These are phyloP conservation scores for Mustelus asterias DNA, from an alignment of 2,113 vertebrate genomes.

Conservation along the genomic window DNA sequence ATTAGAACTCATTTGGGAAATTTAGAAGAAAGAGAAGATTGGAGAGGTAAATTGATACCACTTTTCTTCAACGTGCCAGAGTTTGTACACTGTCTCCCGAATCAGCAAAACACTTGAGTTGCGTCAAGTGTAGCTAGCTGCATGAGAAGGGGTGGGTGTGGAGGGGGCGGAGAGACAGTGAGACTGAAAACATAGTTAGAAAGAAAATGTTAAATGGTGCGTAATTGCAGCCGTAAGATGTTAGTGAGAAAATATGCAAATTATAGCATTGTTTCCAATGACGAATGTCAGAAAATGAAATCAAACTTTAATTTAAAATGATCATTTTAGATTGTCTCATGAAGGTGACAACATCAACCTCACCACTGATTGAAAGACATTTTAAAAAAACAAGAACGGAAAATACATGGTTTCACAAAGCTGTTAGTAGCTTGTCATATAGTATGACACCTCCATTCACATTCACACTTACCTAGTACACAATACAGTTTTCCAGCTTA, in stretches of 20 bases:
- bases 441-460: neutral
- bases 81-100: neutral
- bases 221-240: neutral
- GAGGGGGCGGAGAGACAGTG: neutral
- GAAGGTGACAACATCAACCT: conserved; percentile 34
- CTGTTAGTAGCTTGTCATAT: conserved; percentile 8
- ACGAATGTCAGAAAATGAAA: conserved; percentile 17
- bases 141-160: neutral
- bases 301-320: conserved; percentile 31
- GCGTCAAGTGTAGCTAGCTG: conserved; percentile 1
- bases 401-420: conserved; percentile 36
- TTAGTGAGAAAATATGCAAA: conserved; percentile 3
- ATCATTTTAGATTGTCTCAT: conserved; percentile 36
- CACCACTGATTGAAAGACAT: conserved; percentile 21
- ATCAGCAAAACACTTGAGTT: neutral
- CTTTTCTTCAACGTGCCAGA: conserved; percentile 11
- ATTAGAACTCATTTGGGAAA: neutral
- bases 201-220: conserved; percentile 2
- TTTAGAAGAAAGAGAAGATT: conserved; percentile 20
- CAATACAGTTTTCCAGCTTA: conserved; percentile 32
- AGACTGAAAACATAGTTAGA: conserved; percentile 22
- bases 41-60: conserved; percentile 18
- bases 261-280: conserved; percentile 12
- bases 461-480: conserved; percentile 29
- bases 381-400: neutral